Percentiles rank a stretch among this genome's conserved stretches.
These are phyloP conservation scores for Spicauda simplicius DNA, from an alignment of 2,888 invertebrate species.

Conservation along the genomic window DNA sequence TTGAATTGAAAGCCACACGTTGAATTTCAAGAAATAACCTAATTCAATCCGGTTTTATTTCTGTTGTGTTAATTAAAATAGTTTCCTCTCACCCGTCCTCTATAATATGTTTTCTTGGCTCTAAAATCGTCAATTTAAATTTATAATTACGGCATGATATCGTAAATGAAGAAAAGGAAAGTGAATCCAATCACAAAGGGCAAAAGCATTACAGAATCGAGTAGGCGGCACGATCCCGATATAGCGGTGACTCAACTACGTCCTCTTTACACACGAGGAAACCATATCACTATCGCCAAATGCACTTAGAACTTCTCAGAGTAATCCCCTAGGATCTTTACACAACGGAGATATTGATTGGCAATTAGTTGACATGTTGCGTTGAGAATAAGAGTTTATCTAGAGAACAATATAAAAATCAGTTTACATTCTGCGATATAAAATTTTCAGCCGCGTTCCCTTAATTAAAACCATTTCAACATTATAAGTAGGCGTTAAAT, in stretches of 20 bases:
- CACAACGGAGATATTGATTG: background rate
- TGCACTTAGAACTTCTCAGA: constrained; percentile 14
- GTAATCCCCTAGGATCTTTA: background rate
- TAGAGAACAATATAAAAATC: no score
- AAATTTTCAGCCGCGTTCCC: no score
- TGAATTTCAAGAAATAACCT: no score
- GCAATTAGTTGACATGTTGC: background rate
- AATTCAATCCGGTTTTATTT: no score
- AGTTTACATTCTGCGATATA: no score
- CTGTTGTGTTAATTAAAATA: no score
- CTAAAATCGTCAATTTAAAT: background rate
- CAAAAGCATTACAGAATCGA: constrained; percentile 42
- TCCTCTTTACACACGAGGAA: constrained; percentile 4
- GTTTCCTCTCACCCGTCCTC: no score
- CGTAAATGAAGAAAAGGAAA: background rate
- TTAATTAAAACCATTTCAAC: no score
- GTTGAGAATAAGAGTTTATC: no score
- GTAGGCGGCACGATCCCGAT: constrained; percentile 53
- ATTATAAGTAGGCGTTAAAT: no score
- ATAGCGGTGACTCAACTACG: constrained; percentile 59
- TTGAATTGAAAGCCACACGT: no score
- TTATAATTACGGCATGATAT: background rate
- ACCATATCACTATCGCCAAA: constrained; percentile 6
- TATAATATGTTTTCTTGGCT: no score
- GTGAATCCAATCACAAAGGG: constrained; percentile 44